Percentiles rank a stretch among this genome's conserved stretches.
phyloP scores from a whole-genome alignment of 1,140 invertebrate species.

The Diuraphis noxia region DNA sequence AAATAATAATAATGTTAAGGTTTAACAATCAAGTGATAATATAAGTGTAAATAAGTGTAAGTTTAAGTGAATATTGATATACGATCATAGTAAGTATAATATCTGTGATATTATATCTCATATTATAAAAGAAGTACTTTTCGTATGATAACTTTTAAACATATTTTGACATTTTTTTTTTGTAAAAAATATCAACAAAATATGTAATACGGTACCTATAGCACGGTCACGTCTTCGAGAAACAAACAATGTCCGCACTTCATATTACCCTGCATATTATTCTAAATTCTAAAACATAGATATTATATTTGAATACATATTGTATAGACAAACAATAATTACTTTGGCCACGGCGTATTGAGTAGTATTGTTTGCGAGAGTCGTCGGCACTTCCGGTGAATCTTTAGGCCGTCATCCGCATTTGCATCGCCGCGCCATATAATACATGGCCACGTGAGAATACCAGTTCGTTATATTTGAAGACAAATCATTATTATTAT shows the following conservation, averaged over 20 bases:
- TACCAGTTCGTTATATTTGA: neutral
- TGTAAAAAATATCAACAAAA: neutral
- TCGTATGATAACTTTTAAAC: neutral
- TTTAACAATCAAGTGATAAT: neutral
- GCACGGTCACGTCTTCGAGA: neutral
- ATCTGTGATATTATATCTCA: neutral
- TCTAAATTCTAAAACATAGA: neutral
- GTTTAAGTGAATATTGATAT: neutral
- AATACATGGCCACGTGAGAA: neutral
- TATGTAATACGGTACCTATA: neutral
- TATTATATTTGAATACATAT: constrained; percentile 27
- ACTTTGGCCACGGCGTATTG: neutral
- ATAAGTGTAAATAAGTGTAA: neutral
- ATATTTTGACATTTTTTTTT: too few relatives aligned
- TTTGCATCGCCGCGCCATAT: neutral
- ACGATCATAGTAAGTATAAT: neutral
- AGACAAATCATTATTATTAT: neutral
- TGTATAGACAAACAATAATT: neutral
- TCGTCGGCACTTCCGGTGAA: neutral
- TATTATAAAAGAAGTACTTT: neutral
- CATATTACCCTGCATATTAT: too few relatives aligned
- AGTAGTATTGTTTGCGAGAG: neutral
- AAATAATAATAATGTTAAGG: neutral
- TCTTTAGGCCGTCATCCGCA: neutral
- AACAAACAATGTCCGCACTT: neutral